phyloP scores from a whole-genome alignment of 2,888 invertebrate genomes.

The Acanthosoma haemorrhoidale region DNA sequence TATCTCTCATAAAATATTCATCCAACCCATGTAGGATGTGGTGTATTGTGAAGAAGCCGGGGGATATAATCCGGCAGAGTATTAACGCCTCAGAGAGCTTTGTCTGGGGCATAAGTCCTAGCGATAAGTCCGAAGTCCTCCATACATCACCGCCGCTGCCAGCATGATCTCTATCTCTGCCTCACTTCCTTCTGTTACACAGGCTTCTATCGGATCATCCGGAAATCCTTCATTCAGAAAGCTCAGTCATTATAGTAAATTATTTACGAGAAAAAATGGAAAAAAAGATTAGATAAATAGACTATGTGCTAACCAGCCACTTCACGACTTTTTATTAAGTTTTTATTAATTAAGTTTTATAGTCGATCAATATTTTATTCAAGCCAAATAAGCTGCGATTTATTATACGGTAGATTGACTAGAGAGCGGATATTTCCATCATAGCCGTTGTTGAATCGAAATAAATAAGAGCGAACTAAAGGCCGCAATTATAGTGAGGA shows the following conservation, averaged over 20 bases:
- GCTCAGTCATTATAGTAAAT: not conserved
- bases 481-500: not conserved
- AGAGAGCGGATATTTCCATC: not conserved
- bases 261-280: not conserved
- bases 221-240: not conserved
- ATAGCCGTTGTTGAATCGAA: not conserved
- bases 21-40: not conserved
- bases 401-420: no score
- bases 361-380: no score
- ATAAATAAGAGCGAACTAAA: not conserved
- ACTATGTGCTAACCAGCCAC: no score
- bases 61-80: constrained; percentile 8
- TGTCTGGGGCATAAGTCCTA: constrained; percentile 19
- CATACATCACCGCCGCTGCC: constrained; percentile 18
- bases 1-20: constrained; percentile 22
- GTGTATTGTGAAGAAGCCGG: not conserved
- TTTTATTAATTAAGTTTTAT: no score
- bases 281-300: not conserved
- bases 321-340: no score
- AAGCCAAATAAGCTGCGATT: no score
- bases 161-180: not conserved
- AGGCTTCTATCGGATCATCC: not conserved
- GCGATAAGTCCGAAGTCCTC: constrained; percentile 14
- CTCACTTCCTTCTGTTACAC: not conserved
- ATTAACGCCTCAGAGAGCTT: constrained; percentile 15